Evolutionary conservation across 2,888 invertebrate genomes (phyloP).

Genomic region (Cantharis lateralis): DNA sequence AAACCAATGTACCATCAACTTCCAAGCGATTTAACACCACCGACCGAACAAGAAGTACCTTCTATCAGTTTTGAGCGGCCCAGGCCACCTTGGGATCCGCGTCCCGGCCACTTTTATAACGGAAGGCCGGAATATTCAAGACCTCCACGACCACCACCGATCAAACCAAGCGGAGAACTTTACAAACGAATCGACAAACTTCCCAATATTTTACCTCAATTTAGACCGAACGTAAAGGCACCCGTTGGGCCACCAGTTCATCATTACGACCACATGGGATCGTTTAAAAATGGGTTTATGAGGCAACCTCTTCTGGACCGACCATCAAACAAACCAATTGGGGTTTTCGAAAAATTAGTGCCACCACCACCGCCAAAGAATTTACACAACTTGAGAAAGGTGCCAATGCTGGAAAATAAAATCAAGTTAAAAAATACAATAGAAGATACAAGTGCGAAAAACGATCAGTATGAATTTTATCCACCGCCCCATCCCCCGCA

Average conservation of each 20-base stretch:
- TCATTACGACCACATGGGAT: constrained; percentile 26
- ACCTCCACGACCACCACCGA: constrained; percentile 50
- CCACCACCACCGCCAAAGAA: constrained; percentile 53
- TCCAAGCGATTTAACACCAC: constrained; percentile 57
- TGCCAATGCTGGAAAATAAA: constrained; percentile 52
- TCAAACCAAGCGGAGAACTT: constrained; percentile 45
- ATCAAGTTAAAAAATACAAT: constrained; percentile 29
- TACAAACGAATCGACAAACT: constrained; percentile 55
- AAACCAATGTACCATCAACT: constrained; percentile 56
- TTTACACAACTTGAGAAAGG: constrained; percentile 58
- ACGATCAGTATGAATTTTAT: constrained; percentile 44
- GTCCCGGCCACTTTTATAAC: constrained; percentile 55
- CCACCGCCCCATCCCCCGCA: constrained; percentile 56
- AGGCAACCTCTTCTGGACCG: constrained; percentile 54
- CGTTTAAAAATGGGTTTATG: constrained; percentile 43
- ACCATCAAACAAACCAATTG: constrained; percentile 54
- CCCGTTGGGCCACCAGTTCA: constrained; percentile 51
- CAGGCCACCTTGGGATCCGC: constrained; percentile 57
- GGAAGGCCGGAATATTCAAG: constrained; percentile 54
- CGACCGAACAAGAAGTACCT: constrained; percentile 47
- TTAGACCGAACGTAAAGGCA: constrained; percentile 68
- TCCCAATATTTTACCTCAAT: constrained; percentile 74
- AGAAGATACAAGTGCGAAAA: constrained; percentile 42
- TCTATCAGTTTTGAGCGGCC: constrained; percentile 45
- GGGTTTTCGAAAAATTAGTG: constrained; percentile 54